phyloP scores from a whole-genome alignment of 2,113 vertebrate species.

The Forbesichthys agassizii region DNA sequence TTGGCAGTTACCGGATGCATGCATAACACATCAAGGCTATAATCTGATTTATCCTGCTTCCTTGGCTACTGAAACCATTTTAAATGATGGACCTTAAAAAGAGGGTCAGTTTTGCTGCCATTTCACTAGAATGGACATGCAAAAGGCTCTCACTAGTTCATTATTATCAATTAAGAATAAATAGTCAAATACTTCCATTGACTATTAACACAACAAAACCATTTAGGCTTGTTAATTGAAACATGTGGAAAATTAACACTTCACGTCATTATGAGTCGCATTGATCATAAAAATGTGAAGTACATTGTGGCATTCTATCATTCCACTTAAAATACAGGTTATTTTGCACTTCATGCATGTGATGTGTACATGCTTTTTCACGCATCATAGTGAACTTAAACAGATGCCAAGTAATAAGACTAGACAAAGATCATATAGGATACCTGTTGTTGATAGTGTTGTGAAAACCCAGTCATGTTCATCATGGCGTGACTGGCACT shows the following conservation, averaged over 20 bases:
- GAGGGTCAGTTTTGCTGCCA: slow-evolving; percentile 45
- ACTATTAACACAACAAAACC: slow-evolving; percentile 1
- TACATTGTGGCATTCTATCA: not conserved
- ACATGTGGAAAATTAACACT: slow-evolving; percentile 7
- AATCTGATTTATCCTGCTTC: slow-evolving; percentile 71
- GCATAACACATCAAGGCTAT: slow-evolving; percentile 67
- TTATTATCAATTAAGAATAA: slow-evolving; percentile 56
- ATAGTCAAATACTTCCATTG: slow-evolving; percentile 37
- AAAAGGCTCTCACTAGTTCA: slow-evolving; percentile 40
- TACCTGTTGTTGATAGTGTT: not conserved
- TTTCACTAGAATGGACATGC: slow-evolving; percentile 39
- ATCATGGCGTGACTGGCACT: not conserved
- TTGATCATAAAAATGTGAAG: not conserved
- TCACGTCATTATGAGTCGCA: not conserved
- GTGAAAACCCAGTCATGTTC: not conserved
- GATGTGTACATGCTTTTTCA: slow-evolving; percentile 63
- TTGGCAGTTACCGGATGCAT: slow-evolving; percentile 67
- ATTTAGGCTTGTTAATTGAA: slow-evolving; percentile 24
- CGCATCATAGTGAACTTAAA: slow-evolving; percentile 85
- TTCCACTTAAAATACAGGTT: not conserved
- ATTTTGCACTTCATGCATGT: not conserved
- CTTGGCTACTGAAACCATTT: slow-evolving; percentile 57
- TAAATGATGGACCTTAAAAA: slow-evolving; percentile 66
- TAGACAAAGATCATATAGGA: too few relatives aligned
- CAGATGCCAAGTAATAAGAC: slow-evolving; percentile 80